Evolutionary conservation across 1,140 invertebrate species (phyloP).

Genomic region (Atta colombica): DNA sequence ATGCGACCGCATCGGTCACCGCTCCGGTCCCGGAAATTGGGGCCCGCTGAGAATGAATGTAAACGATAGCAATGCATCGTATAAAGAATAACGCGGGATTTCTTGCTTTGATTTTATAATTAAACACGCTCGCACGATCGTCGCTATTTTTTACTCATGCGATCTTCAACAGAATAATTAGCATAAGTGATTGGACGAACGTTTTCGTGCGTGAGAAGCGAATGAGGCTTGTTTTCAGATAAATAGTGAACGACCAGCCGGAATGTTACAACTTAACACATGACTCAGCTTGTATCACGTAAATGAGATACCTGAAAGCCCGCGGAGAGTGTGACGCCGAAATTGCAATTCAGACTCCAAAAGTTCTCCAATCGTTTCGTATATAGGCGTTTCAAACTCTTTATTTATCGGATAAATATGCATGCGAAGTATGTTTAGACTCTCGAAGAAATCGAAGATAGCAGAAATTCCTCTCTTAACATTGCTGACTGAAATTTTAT

Average conservation of each 20-base stretch:
- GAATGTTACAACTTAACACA: constrained; percentile 48
- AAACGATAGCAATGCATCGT: not conserved
- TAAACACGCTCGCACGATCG: constrained; percentile 29
- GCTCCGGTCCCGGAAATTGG: constrained; percentile 31
- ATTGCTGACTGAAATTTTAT: constrained; percentile 26
- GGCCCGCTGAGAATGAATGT: constrained; percentile 37
- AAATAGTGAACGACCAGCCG: constrained; percentile 31
- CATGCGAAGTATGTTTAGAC: constrained; percentile 32
- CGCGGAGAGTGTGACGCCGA: constrained; percentile 19
- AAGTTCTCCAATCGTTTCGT: constrained; percentile 44
- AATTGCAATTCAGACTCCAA: constrained; percentile 32
- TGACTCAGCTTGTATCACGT: constrained; percentile 24
- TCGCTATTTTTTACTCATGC: constrained; percentile 8
- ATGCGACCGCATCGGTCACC: constrained; percentile 20
- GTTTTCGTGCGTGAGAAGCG: constrained; percentile 40
- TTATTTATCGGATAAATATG: constrained; percentile 59
- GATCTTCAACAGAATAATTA: constrained; percentile 39
- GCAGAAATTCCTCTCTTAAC: constrained; percentile 17
- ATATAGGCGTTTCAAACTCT: constrained; percentile 1
- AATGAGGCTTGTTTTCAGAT: constrained; percentile 4
- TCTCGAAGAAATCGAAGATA: constrained; percentile 13
- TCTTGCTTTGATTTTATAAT: constrained; percentile 29
- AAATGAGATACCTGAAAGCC: constrained; percentile 51
- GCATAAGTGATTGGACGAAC: constrained; percentile 29
- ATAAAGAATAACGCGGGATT: not conserved